Evolutionary conservation across 2,797 vertebrate genomes (phyloP).

Genomic region (Acropternis orthonyx): DNA sequence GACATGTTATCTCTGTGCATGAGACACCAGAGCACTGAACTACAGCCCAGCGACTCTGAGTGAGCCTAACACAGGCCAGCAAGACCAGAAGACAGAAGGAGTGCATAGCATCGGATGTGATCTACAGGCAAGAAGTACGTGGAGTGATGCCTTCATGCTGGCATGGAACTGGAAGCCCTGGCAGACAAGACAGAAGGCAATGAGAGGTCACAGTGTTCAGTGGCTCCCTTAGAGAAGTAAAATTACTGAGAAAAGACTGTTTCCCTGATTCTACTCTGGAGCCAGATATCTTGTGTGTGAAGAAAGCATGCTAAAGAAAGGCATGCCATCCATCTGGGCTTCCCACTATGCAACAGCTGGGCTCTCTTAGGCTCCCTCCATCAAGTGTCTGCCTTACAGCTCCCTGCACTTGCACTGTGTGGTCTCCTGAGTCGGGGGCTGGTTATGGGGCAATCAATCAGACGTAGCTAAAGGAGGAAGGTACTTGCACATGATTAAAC

Average conservation of each 20-base stretch:
- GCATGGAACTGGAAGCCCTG: neutral
- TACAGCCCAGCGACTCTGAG: neutral
- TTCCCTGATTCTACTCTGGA: neutral
- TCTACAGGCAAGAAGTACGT: neutral
- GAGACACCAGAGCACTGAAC: slow-evolving; percentile 36
- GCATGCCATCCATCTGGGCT: neutral
- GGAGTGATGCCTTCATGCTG: neutral
- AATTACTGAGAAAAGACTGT: neutral
- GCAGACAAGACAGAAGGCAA: neutral
- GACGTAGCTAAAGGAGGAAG: neutral
- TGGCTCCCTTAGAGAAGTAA: neutral
- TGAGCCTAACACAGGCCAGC: neutral
- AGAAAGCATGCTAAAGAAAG: neutral
- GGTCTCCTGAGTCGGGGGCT: neutral
- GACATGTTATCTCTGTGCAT: slow-evolving; percentile 29
- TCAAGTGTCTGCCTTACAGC: neutral
- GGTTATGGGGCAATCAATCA: neutral
- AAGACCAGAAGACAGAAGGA: slow-evolving; percentile 4
- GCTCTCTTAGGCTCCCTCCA: neutral
- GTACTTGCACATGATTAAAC: neutral
- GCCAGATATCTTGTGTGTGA: neutral
- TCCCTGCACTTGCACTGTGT: neutral
- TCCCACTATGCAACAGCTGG: neutral
- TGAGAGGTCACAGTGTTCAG: neutral
- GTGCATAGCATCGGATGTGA: neutral